phyloP scores from a whole-genome alignment of 2,113 vertebrate genomes.

The Oreochromis tanganicae region DNA sequence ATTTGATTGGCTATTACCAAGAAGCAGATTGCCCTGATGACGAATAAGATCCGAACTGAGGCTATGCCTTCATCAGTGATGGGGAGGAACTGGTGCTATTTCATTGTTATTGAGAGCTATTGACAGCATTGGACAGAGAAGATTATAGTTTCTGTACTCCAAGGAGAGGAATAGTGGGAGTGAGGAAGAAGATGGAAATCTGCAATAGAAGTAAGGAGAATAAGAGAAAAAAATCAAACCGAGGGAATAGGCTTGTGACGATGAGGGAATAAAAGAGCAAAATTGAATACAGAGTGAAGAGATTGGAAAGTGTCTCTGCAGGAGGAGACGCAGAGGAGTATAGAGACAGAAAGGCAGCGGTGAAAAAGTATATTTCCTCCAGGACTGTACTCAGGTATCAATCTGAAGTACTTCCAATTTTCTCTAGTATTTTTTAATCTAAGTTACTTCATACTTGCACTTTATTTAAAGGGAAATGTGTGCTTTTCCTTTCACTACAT shows the following conservation, averaged over 20 bases:
- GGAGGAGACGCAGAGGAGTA: conserved; percentile 7
- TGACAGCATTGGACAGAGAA: conserved; percentile 57
- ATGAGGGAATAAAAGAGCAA: conserved; percentile 54
- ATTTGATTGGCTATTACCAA: conserved; percentile 69
- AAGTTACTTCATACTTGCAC: neutral
- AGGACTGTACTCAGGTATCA: neutral
- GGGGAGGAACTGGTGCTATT: conserved; percentile 53
- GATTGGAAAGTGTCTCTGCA: conserved; percentile 50
- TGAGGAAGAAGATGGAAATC: conserved; percentile 12
- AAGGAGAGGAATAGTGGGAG: neutral
- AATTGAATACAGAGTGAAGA: conserved; percentile 59
- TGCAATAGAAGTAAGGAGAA: conserved; percentile 14
- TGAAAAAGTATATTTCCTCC: conserved; percentile 26
- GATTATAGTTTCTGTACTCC: conserved; percentile 60
- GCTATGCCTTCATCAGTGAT: conserved; percentile 54
- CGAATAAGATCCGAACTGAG: conserved; percentile 58
- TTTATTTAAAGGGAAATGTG: neutral
- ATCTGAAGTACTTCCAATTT: neutral
- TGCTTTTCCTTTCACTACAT: neutral
- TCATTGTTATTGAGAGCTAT: conserved; percentile 71
- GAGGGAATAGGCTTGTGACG: conserved; percentile 11
- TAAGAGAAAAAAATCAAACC: neutral
- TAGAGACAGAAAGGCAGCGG: conserved; percentile 16
- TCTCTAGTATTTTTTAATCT: neutral
- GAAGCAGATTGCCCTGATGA: conserved; percentile 60